Evolutionary conservation across 2,113 vertebrate species (phyloP), one percentile per base, ranked within the genome.

Genomic region (Myotis lucifugus): DNA sequence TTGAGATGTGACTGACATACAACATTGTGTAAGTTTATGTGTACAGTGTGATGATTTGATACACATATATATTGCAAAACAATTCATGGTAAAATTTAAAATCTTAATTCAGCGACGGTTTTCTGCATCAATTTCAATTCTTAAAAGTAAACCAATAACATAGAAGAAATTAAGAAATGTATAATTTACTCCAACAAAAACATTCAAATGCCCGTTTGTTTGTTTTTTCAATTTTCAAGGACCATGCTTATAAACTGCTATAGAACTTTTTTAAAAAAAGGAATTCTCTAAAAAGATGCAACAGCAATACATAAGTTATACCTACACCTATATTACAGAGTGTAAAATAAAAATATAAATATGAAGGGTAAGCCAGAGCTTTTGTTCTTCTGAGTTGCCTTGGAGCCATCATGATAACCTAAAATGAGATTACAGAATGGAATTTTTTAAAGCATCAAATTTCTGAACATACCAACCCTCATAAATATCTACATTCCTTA

Each of bases 171-270:
- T 89, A 52, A 82, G 21, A 90, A 91, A 89, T 15, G 3, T 21
- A 48, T 56, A 54, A 85, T 89, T 66, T 56, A 83, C 2, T 86
- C 90, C 78, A 81, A 85, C 4, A 40, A 69, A 92, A 93, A 59
- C 3, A 48, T 6, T 66, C n/a, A 54, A 50, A 10, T 88, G 27
- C 11, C n/a, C 6, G 56, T 79, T 83, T 79, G 69, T 89, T 94
- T 89, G 78, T 46, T 42, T 42, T 42, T 42, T 85, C 87, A 34
- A 42, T 93, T 91, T 94, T 87, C 76, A 93, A 92, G 61, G 42
- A 73, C 48, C 34, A 73, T 8, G 29, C 42, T 50, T 87, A 89
- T 50, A 86, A 87, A 90, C 27, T 61, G 29, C 81, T 40, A n/a
- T n/a, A 73, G 48, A 85, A 85, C 21, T 64, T 70, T 59, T 64